Evolutionary conservation across 2,888 invertebrate genomes (phyloP).

Genomic region (Dascillus cervinus): DNA sequence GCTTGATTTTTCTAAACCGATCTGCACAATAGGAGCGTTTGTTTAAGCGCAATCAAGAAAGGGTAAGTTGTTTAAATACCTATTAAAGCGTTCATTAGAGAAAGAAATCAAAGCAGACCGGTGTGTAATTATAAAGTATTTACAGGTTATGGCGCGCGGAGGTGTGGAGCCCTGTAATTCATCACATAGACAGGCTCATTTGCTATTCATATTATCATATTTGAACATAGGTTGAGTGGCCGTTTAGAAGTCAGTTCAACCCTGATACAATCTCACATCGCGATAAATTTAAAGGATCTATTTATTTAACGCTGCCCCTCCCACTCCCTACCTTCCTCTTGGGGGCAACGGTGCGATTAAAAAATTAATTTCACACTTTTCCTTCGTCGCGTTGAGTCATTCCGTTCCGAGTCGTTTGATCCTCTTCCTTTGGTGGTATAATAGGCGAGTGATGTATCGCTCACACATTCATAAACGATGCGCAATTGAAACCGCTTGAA

Average conservation of each 20-base stretch:
- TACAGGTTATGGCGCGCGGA: slow-evolving; percentile 37
- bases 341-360: too few relatives aligned
- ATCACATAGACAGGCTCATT: slow-evolving; percentile 42
- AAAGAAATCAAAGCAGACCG: slow-evolving; percentile 39
- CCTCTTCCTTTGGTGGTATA: too few relatives aligned
- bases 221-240: slow-evolving; percentile 25
- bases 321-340: too few relatives aligned
- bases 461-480: too few relatives aligned
- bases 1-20: too few relatives aligned
- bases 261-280: slow-evolving; percentile 29
- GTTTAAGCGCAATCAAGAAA: slow-evolving; percentile 23
- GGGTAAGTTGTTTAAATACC: slow-evolving; percentile 29
- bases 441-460: too few relatives aligned
- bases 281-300: slow-evolving; percentile 15
- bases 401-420: too few relatives aligned
- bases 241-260: slow-evolving; percentile 24
- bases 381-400: too few relatives aligned
- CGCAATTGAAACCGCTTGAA: too few relatives aligned
- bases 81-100: slow-evolving; percentile 41
- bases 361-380: too few relatives aligned
- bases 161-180: slow-evolving; percentile 41
- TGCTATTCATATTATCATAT: slow-evolving; percentile 39
- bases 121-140: slow-evolving; percentile 45
- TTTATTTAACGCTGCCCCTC: too few relatives aligned
- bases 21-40: slow-evolving; percentile 21